These are phyloP conservation scores for Eupeodes luniger DNA, from an alignment of 2,888 invertebrate genomes.

Conservation along the genomic window DNA sequence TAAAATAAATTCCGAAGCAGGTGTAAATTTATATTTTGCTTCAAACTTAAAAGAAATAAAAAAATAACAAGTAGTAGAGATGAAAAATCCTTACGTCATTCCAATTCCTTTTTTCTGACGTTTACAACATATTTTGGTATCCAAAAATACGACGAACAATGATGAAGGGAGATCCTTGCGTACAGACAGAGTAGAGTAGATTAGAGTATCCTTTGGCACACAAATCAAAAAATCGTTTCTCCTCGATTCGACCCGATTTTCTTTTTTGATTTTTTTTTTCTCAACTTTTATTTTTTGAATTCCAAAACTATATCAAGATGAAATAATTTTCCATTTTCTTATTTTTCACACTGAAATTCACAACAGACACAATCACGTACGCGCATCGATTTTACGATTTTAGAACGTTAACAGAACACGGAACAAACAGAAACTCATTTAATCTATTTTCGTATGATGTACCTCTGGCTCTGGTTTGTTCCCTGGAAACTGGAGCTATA, in stretches of 20 bases:
- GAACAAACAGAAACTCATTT: constrained; percentile 24
- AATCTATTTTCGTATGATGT: constrained; percentile 51
- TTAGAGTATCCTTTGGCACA: constrained; percentile 60
- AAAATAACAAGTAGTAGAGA: background rate
- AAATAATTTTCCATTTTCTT: constrained; percentile 1
- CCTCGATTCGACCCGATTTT: constrained; percentile 16
- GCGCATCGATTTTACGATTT: constrained; percentile 65
- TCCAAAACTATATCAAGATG: constrained; percentile 23
- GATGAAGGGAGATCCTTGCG: constrained; percentile 25
- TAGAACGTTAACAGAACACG: constrained; percentile 21
- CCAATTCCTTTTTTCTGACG: constrained; percentile 66
- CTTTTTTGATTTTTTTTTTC: constrained; percentile 18
- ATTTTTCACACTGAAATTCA: constrained; percentile 46
- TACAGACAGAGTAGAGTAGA: background rate
- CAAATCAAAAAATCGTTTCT: constrained; percentile 43
- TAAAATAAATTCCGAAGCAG: background rate
- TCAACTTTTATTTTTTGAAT: constrained; percentile 14
- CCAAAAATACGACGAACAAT: constrained; percentile 48
- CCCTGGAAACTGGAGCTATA: constrained; percentile 15
- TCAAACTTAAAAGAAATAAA: background rate
- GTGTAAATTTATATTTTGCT: background rate
- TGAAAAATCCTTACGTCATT: constrained; percentile 69
- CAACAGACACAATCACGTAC: constrained; percentile 62
- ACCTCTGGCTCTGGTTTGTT: background rate
- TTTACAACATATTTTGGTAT: constrained; percentile 71